phyloP scores from a whole-genome alignment of 1,140 invertebrate genomes.

The Zophobas atratus region DNA sequence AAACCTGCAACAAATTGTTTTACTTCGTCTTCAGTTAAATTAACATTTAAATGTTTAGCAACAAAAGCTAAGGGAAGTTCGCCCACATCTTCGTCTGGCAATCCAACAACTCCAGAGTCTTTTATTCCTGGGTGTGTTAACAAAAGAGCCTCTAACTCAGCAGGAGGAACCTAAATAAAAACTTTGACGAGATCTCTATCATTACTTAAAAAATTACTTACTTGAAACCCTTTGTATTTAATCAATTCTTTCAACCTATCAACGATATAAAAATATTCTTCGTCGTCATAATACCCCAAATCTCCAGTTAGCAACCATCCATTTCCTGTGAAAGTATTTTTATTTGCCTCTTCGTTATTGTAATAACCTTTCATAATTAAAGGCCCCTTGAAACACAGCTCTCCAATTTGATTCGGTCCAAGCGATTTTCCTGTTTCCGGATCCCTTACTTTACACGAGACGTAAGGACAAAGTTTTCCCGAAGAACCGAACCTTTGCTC shows the following conservation, averaged over 20 bases:
- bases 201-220: slow-evolving; percentile 20
- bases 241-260: slow-evolving; percentile 61
- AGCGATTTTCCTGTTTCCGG: slow-evolving; percentile 69
- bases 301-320: slow-evolving; percentile 89
- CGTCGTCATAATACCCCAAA: slow-evolving; percentile 83
- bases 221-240: slow-evolving; percentile 61
- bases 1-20: slow-evolving; percentile 65
- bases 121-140: slow-evolving; percentile 77
- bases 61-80: slow-evolving; percentile 80
- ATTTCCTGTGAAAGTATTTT: slow-evolving; percentile 57
- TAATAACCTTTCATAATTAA: slow-evolving; percentile 77
- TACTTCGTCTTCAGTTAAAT: slow-evolving; percentile 65
- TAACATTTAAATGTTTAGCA: slow-evolving; percentile 69
- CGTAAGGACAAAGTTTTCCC: slow-evolving; percentile 68
- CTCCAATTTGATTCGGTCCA: slow-evolving; percentile 71
- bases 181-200: too few relatives aligned
- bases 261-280: slow-evolving; percentile 62
- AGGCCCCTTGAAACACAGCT: slow-evolving; percentile 78
- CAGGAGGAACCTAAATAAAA: slow-evolving; percentile 78
- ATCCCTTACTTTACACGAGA: slow-evolving; percentile 74
- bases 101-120: slow-evolving; percentile 84
- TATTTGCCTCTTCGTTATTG: slow-evolving; percentile 74
- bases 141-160: slow-evolving; percentile 85
- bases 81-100: slow-evolving; percentile 76
- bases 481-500: slow-evolving; percentile 33